Conservation (phyloP, 2,797 vertebrate genomes). For the Poliocrania exsul region DNA sequence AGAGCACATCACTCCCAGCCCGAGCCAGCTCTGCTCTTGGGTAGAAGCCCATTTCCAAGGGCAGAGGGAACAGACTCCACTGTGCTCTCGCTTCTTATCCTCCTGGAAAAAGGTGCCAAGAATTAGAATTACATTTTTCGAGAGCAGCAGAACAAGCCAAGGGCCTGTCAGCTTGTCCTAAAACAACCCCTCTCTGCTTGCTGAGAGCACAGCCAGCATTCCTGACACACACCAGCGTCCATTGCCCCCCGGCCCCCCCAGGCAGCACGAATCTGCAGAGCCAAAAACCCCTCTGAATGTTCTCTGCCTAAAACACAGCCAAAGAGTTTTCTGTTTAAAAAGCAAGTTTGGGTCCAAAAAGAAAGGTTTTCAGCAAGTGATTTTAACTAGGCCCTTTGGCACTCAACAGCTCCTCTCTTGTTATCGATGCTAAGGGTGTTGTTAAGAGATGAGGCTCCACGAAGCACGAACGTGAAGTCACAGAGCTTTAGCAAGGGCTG, state of each 20-base stretch:
- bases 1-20: not conserved
- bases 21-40: not conserved
- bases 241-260: not conserved
- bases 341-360: conserved; percentile 36
- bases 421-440: conserved; percentile 29
- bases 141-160: conserved; percentile 56
- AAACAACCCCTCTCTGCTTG: conserved; percentile 45
- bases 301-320: conserved; percentile 27
- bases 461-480: conserved; percentile 23
- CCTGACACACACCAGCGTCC: conserved; percentile 47
- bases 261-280: not conserved
- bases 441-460: conserved; percentile 33
- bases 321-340: conserved; percentile 23
- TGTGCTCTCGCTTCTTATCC: not conserved
- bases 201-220: conserved; percentile 37
- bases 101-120: conserved; percentile 47
- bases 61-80: not conserved
- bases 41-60: conserved; percentile 23
- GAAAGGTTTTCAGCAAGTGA: not conserved
- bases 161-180: conserved; percentile 68
- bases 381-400: conserved; percentile 30
- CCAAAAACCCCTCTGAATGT: conserved; percentile 17
- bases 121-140: conserved; percentile 45
- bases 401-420: conserved; percentile 14
- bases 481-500: conserved; percentile 36